Evolutionary conservation across 2,888 invertebrate species (phyloP).

Genomic region (Eilema depressum): DNA sequence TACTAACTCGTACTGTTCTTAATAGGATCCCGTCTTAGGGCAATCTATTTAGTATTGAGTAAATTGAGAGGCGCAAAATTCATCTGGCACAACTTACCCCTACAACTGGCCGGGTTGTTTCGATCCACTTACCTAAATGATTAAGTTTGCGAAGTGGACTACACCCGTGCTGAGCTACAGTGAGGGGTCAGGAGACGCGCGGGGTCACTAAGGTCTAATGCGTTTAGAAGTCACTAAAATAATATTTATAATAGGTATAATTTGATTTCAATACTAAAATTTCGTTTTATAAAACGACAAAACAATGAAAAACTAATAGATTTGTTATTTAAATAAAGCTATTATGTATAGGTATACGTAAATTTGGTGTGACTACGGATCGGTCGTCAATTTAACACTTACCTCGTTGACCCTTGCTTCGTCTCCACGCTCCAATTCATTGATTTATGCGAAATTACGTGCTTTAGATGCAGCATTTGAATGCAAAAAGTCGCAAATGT

Average conservation of each 20-base stretch:
- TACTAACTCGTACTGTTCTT: neutral
- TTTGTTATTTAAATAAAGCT: no score
- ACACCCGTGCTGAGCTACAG: neutral
- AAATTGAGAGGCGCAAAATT: neutral
- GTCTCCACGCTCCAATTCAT: no score
- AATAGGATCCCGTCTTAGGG: slow-evolving; percentile 2
- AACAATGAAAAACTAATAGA: no score
- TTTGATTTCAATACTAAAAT: no score
- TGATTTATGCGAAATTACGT: no score
- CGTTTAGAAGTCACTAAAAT: neutral
- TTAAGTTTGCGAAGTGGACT: slow-evolving; percentile 9
- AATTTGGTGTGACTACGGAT: no score
- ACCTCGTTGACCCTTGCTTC: no score
- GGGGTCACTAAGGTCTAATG: neutral
- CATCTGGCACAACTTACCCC: neutral
- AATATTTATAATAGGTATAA: neutral
- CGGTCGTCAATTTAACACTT: no score
- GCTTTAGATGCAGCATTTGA: no score
- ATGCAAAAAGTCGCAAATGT: no score
- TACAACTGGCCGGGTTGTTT: neutral
- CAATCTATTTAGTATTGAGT: slow-evolving; percentile 3
- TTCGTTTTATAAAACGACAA: no score
- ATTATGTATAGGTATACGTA: no score
- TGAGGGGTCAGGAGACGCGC: neutral
- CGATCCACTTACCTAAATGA: slow-evolving; percentile 7